Percentiles rank a stretch among this genome's conserved stretches.
These are phyloP conservation scores for Cremastinae sp. DNA, from an alignment of 2,888 invertebrate genomes.

Conservation along the genomic window DNA sequence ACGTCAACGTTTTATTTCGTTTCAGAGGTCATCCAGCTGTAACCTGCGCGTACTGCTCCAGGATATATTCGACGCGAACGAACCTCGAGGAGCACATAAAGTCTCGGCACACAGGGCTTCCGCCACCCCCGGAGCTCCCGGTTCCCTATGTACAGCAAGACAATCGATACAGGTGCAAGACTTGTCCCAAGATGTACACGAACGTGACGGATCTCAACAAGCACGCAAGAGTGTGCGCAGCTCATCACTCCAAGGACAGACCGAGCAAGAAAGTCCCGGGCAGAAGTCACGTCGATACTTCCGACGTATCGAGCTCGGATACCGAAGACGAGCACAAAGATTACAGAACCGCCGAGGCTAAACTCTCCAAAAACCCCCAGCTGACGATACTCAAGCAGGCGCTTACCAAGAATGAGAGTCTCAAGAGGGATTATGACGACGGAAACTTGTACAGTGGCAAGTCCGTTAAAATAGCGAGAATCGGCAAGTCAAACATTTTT, in stretches of 20 bases:
- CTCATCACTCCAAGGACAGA: conserved; percentile 67
- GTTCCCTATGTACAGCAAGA: conserved; percentile 66
- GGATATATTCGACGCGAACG: conserved; percentile 80
- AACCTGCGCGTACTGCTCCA: conserved; percentile 79
- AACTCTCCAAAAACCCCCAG: conserved; percentile 79
- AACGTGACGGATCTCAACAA: conserved; percentile 76
- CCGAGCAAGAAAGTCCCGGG: conserved; percentile 77
- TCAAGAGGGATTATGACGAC: conserved; percentile 74
- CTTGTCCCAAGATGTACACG: conserved; percentile 75
- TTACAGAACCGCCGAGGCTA: conserved; percentile 80
- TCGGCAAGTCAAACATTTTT: conserved; percentile 75
- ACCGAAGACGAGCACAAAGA: conserved; percentile 76
- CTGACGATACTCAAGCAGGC: conserved; percentile 79
- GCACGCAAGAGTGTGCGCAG: conserved; percentile 73
- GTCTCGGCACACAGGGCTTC: conserved; percentile 78
- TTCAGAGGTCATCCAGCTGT: conserved; percentile 80
- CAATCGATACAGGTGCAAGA: conserved; percentile 75
- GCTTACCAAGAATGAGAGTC: conserved; percentile 73
- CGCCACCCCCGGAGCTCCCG: conserved; percentile 71
- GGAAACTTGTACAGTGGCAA: conserved; percentile 75
- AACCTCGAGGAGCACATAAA: conserved; percentile 80
- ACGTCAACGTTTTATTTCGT: too few relatives aligned
- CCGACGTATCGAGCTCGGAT: conserved; percentile 75
- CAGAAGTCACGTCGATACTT: conserved; percentile 76
- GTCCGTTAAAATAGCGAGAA: conserved; percentile 75